Percentiles rank a stretch among this genome's conserved stretches.
Evolutionary conservation across 1,140 invertebrate genomes (phyloP).

Genomic region (Zaprionus lachaisei): DNA sequence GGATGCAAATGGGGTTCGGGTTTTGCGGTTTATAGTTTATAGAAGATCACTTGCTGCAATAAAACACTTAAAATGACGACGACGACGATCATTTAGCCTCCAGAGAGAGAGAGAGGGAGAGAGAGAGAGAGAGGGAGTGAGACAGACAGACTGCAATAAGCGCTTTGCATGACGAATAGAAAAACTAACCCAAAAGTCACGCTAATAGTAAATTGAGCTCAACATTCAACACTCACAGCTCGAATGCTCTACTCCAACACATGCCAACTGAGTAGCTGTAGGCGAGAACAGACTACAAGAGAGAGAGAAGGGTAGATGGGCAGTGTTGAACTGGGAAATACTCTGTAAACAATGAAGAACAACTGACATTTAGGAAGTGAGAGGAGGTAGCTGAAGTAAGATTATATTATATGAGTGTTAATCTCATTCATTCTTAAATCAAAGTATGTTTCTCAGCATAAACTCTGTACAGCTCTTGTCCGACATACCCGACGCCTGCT

Average conservation of each 20-base stretch:
- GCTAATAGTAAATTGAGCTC: constrained; percentile 80
- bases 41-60: constrained; percentile 78
- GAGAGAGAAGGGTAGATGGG: background rate
- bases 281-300: constrained; percentile 10
- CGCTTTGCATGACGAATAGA: constrained; percentile 81
- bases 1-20: constrained; percentile 35
- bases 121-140: background rate
- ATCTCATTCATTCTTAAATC: too few species aligned
- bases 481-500: background rate
- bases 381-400: background rate
- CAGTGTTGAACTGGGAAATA: background rate
- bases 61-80: constrained; percentile 68
- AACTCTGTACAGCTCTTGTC: background rate
- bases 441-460: too few species aligned
- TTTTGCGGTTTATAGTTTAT: constrained; percentile 53
- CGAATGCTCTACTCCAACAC: constrained; percentile 59
- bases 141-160: constrained; percentile 46
- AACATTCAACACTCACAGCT: constrained; percentile 47
- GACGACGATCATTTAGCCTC: constrained; percentile 56
- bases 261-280: constrained; percentile 38
- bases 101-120: constrained; percentile 23
- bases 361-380: background rate
- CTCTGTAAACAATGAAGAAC: background rate
- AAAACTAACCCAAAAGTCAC: constrained; percentile 82
- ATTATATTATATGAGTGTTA: background rate